Evolutionary conservation across 2,888 invertebrate species (phyloP), one percentile per base, ranked within the genome.

Genomic region (Elaeidobius kamerunicus): DNA sequence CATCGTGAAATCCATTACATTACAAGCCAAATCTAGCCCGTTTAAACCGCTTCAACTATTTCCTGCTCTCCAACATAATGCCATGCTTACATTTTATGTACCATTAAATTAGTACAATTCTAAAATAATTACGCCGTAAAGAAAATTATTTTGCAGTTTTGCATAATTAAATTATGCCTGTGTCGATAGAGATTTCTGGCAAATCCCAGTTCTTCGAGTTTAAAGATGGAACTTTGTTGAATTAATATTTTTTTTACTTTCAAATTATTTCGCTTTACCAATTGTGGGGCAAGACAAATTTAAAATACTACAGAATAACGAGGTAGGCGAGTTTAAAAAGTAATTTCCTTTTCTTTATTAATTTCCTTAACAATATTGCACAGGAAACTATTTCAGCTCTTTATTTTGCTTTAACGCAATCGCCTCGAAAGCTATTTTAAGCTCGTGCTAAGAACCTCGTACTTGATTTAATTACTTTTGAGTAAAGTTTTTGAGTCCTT

Each of bases 281-380:
- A 38, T 38, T 46, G 7, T 28, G 18, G 28, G 46, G 12, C 28
- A 36, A 38, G 27, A 36, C 18, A 11, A 38, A 40, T 23, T 6
- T 12, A 35, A 36, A 36, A 45, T 45, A 27, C 23, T 32, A 4
- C 30, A 32, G 30, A 42, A 30, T 4, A 4, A 4, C 23, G n/a
- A n/a, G n/a, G n/a, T 30, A 44, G 30, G 14, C 45, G 40, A 40
- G 41, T 42, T 51, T 45, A 44, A 44, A 51, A 36, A 51, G 52
- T 52, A 52, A 52, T 52, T 52, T 52, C 52, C 52, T 40, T 46
- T 52, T 30, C 42, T 42, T 52, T 47, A 52, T 52, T 42, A 52
- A 52, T 52, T 52, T 47, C 34, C 46, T 27, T 41, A 20, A 42
- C 32, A 42, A 42, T 42, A 32, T 42, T 36, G 44, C 18, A 16